Base-by-base conservation (phyloP, 2,888 invertebrate species). In the Abscondita cerata region DNA sequence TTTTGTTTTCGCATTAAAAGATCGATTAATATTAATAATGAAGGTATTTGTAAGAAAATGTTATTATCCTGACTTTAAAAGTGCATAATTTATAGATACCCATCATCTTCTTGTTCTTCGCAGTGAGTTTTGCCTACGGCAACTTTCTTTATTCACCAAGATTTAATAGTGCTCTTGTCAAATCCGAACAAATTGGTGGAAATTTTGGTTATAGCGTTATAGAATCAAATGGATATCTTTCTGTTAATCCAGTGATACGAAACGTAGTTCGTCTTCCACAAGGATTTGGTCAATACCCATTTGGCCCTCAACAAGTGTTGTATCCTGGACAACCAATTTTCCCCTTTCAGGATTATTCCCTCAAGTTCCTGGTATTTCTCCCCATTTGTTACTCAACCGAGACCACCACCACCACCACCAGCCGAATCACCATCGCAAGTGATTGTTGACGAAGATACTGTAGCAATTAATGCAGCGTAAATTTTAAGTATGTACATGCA, bases 201-300 rank as follows among this genome's bases (percentile, higher is more conserved):
- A 84, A 83, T 76, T 85, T 85, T 74, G 83, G 83, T 36, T 85
- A 85, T 76, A 82, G 81, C 70, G 81, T 82, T 44, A 77, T 81
- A 48, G 84, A 84, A 75, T 81, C 80, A 62, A 84, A 83, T 70
- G 83, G 83, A 15, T 84, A 83, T 73, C 78, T 81, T 58, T 78
- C 80, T 25, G 71, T 81, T 67, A 71, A 76, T 65, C 83, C 83
- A 56, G 73, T 81, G 41, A 74, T 82, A 56, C 72, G 74, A 50
- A 57, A 59, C 15, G 36, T 66, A 11, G 38, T 67, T 18, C 50
- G 52, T 6, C 62, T 65, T 0, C 69, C 62, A 25, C 12, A 52
- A 64, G 59, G 57, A 13, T 52, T 66, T 53, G 54, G 62, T 19
- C 51, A 61, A 38, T 53, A 59, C 15, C 68, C 68, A 18, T 56